These are phyloP conservation scores for Brienomyrus brachyistius DNA, from an alignment of 2,113 vertebrate genomes.

Conservation along the genomic window DNA sequence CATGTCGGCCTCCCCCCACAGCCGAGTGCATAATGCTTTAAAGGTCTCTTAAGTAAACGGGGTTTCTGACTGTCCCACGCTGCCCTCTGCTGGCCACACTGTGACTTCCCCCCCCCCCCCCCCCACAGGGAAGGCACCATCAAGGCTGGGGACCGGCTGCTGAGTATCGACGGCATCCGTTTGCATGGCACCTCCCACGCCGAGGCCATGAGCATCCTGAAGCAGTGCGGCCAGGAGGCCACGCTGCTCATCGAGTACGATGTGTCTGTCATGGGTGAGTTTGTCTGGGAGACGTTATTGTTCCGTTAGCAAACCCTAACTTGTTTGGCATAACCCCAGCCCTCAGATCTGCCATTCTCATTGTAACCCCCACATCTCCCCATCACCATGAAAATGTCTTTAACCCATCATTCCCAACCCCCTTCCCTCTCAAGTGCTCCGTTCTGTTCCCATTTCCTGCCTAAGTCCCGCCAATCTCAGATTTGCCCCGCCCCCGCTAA, in stretches of 20 bases:
- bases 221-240: conserved; percentile 93
- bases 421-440: neutral
- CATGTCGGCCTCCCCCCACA: neutral
- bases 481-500: neutral
- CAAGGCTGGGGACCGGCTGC: conserved; percentile 86
- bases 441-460: neutral
- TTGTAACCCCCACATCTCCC: neutral
- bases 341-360: neutral
- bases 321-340: neutral
- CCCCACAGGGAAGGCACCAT: conserved; percentile 82
- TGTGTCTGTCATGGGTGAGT: conserved; percentile 91
- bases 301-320: neutral
- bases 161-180: conserved; percentile 92
- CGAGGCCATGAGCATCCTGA: conserved; percentile 94
- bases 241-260: conserved; percentile 91
- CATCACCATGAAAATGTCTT: neutral
- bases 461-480: neutral
- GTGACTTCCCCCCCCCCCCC: neutral
- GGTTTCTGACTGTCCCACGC: neutral
- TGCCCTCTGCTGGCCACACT: neutral
- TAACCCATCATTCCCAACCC: neutral
- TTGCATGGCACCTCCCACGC: conserved; percentile 84
- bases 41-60: neutral
- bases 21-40: neutral
- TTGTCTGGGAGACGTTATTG: neutral